Conservation (phyloP, 2,797 vertebrate species). For the Lates japonicus region DNA sequence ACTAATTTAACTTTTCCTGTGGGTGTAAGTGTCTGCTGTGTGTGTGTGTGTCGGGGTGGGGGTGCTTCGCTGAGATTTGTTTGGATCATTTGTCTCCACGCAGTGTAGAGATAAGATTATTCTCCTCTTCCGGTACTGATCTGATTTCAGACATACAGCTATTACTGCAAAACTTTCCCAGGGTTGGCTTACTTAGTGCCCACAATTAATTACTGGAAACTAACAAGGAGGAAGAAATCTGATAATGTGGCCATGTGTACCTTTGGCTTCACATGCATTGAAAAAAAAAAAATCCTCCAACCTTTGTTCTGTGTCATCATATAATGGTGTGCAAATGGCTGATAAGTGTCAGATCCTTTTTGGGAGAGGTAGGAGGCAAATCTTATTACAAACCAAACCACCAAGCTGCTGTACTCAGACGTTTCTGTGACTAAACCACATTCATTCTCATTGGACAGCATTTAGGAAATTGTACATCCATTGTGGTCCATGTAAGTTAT, state of each 20-base stretch:
- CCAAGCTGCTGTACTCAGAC: background rate
- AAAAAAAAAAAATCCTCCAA: background rate
- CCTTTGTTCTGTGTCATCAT: background rate
- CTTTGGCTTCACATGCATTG: background rate
- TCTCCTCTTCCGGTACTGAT: background rate
- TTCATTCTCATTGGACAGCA: background rate
- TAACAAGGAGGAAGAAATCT: background rate
- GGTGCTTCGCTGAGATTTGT: background rate
- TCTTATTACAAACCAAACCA: constrained; percentile 1
- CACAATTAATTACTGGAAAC: background rate
- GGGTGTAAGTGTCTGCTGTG: constrained; percentile 9
- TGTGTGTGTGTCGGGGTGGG: background rate
- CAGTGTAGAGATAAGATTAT: background rate
- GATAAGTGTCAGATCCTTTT: background rate
- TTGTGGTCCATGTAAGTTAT: background rate
- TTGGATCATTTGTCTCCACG: constrained; percentile 2
- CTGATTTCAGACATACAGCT: background rate
- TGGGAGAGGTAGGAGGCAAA: background rate
- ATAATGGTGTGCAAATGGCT: background rate
- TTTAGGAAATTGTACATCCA: background rate
- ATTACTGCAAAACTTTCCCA: background rate
- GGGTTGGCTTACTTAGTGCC: background rate
- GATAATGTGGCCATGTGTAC: background rate
- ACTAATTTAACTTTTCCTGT: constrained; percentile 13
- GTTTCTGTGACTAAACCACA: background rate